Conservation (phyloP, 2,797 vertebrate genomes). For the Paramormyrops hopkinsi region DNA sequence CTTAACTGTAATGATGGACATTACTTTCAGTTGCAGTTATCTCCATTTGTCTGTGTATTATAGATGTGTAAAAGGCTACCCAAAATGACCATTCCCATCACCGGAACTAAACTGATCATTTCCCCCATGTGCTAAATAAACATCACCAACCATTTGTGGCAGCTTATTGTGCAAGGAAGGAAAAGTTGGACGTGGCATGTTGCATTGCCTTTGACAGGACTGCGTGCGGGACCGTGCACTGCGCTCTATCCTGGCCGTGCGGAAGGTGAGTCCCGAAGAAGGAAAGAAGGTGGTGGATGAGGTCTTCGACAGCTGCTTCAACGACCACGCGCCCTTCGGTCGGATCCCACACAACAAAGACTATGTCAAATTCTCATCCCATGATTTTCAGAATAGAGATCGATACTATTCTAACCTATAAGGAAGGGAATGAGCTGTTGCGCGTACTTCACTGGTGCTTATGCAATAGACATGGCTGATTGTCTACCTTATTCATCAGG, state of each 20-base stretch:
- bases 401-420: conserved; percentile 82
- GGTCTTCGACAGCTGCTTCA: conserved; percentile 89
- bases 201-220: conserved; percentile 53
- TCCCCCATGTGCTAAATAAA: neutral
- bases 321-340: conserved; percentile 88
- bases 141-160: neutral
- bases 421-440: conserved; percentile 26
- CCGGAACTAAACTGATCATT: neutral
- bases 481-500: neutral
- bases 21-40: neutral
- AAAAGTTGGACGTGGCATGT: neutral
- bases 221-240: conserved; percentile 83
- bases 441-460: conserved; percentile 20
- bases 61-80: neutral
- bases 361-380: conserved; percentile 77
- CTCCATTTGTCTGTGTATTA: neutral
- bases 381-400: conserved; percentile 77
- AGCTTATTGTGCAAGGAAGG: neutral
- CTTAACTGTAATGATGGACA: neutral
- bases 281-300: conserved; percentile 83
- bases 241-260: conserved; percentile 86
- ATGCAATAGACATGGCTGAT: neutral
- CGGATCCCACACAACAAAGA: conserved; percentile 79
- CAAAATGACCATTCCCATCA: neutral
- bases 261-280: conserved; percentile 72